Evolutionary conservation across 1,140 invertebrate genomes (phyloP), one percentile per base, ranked within the genome.

Genomic region (Drosophila bocki): DNA sequence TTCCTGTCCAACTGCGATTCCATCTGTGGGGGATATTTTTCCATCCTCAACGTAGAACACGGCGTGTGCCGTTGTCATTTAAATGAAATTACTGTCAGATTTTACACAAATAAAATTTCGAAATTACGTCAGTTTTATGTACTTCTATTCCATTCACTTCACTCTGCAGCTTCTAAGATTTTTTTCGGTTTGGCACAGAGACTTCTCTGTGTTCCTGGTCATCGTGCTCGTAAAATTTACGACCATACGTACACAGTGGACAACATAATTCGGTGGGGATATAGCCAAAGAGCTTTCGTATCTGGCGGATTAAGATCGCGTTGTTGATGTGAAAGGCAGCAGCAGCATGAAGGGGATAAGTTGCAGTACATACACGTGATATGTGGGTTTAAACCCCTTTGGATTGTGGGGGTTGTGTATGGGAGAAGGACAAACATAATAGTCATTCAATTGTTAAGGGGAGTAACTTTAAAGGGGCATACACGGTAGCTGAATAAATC

Each of bases 21-120:
- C 45, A 45, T 56, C 67, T 39, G 69, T 19, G 42, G 29, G 29
- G 58, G 29, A 12, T 15, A 60, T 19, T 7, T 7, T 7, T 17
- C 26, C 29, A 51, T 22, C 50, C 29, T 51, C 4, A 9, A 13
- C 11, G 17, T 54, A 33, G 29, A 17, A 26, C n/a, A n/a, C 44
- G 50, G 60, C 63, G 72, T 53, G 67, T 60, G 79, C 50, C 33
- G 68, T 84, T 88, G 84, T 87, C 83, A 87, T 87, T 87, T 84
- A 84, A 87, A 88, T 88, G 84, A 88, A 88, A 88, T 88, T 87
- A 87, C 83, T 88, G 83, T 88, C 83, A 88, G 83, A 87, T 87
- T 87, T 87, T 87, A 84, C 72, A 80, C 71, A 88, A 88, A 88
- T 87, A 87, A 88, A 87, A 87, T 87, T 78, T 78, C 68, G 76